Conservation (phyloP, 2,113 vertebrate species). For the Alouatta palliata region DNA sequence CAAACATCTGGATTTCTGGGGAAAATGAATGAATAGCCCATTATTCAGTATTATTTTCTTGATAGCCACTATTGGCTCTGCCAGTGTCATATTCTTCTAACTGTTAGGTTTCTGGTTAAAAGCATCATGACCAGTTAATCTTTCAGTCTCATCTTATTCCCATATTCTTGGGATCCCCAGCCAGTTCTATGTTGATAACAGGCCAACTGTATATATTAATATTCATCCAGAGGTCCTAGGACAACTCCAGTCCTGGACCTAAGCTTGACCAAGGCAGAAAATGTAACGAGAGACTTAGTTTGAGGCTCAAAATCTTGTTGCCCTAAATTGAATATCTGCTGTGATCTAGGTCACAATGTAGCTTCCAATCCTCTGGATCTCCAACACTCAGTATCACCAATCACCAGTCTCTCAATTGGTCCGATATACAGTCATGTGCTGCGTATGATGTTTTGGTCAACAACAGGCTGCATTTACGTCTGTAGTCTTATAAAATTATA, state of each 20-base stretch:
- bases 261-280: neutral
- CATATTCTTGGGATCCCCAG: neutral
- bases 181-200: neutral
- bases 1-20: neutral
- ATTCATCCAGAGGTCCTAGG: neutral
- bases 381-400: neutral
- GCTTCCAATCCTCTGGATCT: neutral
- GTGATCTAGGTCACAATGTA: neutral
- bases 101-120: neutral
- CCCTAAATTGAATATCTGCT: neutral
- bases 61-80: neutral
- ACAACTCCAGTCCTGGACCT: neutral
- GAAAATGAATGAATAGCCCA: neutral
- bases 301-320: neutral
- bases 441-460: neutral
- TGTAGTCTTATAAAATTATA: neutral
- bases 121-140: neutral
- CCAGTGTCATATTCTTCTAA: neutral
- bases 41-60: neutral
- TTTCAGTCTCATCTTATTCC: neutral
- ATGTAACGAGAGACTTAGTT: neutral
- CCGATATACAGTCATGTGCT: neutral
- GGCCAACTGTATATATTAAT: neutral
- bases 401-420: neutral
- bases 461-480: neutral